These are phyloP conservation scores for Drosophila infuscata DNA, from an alignment of 2,888 invertebrate species.

Conservation along the genomic window DNA sequence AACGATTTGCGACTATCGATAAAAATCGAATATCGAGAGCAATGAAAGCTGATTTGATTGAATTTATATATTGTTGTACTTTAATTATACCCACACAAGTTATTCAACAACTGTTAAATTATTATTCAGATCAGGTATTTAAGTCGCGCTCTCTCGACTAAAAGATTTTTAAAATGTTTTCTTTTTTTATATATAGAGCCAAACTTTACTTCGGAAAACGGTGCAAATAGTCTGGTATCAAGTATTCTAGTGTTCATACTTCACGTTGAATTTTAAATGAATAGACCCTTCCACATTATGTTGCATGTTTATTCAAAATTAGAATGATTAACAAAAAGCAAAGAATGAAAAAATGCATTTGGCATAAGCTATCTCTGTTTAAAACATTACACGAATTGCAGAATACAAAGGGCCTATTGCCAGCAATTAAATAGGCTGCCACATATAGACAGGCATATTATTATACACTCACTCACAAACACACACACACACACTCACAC, in stretches of 20 bases:
- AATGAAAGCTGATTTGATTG: not conserved
- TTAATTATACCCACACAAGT: not conserved
- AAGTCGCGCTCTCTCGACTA: too few relatives aligned
- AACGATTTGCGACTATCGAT: not conserved
- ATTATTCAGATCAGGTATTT: not conserved
- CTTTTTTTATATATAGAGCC: not conserved
- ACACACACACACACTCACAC: not conserved
- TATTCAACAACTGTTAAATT: not conserved
- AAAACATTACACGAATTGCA: constrained; percentile 16
- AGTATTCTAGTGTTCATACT: not conserved
- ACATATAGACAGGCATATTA: constrained; percentile 21
- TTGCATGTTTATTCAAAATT: constrained; percentile 61
- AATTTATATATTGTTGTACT: too few relatives aligned
- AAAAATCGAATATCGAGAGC: not conserved
- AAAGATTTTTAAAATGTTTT: not conserved
- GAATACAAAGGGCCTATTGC: constrained; percentile 29
- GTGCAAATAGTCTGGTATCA: not conserved
- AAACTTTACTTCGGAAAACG: not conserved
- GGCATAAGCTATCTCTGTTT: constrained; percentile 22
- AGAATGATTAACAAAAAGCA: constrained; percentile 23
- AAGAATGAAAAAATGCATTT: constrained; percentile 30
- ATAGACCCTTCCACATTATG: constrained; percentile 24
- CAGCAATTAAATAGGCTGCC: constrained; percentile 49
- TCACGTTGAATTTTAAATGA: not conserved
- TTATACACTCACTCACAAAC: not conserved